These are phyloP conservation scores for Pseudopipra pipra DNA, from an alignment of 2,113 vertebrate genomes.

Conservation along the genomic window DNA sequence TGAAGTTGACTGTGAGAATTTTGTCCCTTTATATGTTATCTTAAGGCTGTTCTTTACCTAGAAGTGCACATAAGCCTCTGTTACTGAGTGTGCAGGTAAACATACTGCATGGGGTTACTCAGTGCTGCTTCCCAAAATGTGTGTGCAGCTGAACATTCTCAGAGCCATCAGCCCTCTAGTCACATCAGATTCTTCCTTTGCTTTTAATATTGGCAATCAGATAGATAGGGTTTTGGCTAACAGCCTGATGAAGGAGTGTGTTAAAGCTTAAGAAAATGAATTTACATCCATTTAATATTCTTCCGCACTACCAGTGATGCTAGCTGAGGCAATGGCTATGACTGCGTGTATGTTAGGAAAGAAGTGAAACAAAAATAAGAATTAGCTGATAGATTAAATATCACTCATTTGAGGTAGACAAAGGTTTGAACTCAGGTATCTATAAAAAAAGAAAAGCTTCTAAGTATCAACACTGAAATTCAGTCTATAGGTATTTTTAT, in stretches of 20 bases:
- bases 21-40: fast-evolving
- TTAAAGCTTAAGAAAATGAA: neutral
- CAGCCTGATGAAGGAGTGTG: neutral
- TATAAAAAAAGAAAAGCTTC: neutral
- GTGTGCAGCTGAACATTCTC: neutral
- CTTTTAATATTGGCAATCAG: neutral
- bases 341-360: neutral
- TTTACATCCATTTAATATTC: neutral
- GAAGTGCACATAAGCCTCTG: neutral
- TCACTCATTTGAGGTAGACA: neutral
- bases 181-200: neutral
- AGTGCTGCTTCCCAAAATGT: neutral
- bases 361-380: neutral
- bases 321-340: neutral
- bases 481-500: neutral
- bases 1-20: neutral
- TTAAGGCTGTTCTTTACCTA: neutral
- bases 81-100: neutral
- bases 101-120: neutral
- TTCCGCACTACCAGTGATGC: neutral
- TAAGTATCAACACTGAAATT: neutral
- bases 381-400: neutral
- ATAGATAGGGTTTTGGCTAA: neutral
- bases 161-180: neutral
- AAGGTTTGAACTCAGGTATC: neutral